These are phyloP conservation scores for Alligator sinensis DNA, from an alignment of 2,113 vertebrate genomes.

Conservation along the genomic window DNA sequence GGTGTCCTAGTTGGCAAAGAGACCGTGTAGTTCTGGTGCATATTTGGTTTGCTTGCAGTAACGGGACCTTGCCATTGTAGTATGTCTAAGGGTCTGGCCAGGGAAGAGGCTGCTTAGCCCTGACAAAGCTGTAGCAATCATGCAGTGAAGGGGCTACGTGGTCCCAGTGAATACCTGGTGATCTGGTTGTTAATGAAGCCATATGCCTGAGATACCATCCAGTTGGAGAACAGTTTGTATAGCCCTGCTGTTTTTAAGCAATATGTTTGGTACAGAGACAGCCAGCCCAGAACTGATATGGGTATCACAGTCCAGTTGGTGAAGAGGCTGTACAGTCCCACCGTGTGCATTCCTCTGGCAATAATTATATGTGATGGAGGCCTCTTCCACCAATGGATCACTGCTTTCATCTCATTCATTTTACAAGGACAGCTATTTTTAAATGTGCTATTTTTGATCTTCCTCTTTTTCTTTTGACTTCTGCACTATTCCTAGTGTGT, in stretches of 20 bases:
- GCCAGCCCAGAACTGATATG: neutral
- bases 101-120: neutral
- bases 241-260: neutral
- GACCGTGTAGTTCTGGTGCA: neutral
- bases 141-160: neutral
- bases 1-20: neutral
- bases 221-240: rapidly evolving
- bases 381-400: slow-evolving; percentile 52
- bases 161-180: neutral
- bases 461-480: slow-evolving; percentile 53
- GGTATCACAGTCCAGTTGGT: neutral
- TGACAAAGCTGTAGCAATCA: rapidly evolving
- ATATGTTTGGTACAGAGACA: neutral
- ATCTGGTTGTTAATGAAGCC: rapidly evolving
- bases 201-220: neutral
- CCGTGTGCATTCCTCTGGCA: slow-evolving; percentile 53
- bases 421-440: slow-evolving; percentile 66
- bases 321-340: neutral
- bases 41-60: neutral
- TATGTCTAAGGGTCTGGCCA: neutral
- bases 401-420: slow-evolving; percentile 46
- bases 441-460: slow-evolving; percentile 59
- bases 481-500: slow-evolving; percentile 34
- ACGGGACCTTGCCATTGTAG: neutral
- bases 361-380: slow-evolving; percentile 50